Evolutionary conservation across 2,113 vertebrate genomes (phyloP).

Genomic region (Percopsis transmontana): DNA sequence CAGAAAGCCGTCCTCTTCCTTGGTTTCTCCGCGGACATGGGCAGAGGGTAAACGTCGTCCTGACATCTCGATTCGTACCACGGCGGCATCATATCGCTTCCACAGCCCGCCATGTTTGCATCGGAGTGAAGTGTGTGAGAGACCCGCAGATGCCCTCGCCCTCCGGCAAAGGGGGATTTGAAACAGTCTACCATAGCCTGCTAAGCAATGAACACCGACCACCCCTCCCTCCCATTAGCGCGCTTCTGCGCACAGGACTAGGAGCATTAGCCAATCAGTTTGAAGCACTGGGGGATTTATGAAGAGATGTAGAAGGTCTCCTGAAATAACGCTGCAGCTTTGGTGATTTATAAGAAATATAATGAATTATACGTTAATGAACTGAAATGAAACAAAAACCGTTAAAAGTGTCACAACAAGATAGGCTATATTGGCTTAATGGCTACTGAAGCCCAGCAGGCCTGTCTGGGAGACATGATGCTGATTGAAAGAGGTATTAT

Average conservation of each 20-base stretch:
- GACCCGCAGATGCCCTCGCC: conserved; percentile 20
- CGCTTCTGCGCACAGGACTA: not conserved
- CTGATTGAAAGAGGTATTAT: too few relatives aligned
- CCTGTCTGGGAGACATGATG: too few relatives aligned
- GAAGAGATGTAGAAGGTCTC: too few relatives aligned
- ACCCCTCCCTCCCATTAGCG: not conserved
- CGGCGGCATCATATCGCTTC: conserved; percentile 59
- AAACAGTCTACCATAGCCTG: conserved; percentile 24
- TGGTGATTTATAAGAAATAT: not conserved
- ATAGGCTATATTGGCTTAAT: too few relatives aligned
- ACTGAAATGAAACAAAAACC: too few relatives aligned
- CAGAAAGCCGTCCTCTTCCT: conserved; percentile 84
- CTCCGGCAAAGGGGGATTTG: conserved; percentile 24
- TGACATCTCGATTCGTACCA: conserved; percentile 66
- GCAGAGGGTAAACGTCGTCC: conserved; percentile 58
- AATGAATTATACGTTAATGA: not conserved
- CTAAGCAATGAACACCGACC: not conserved
- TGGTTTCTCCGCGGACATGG: conserved; percentile 72
- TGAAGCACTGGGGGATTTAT: conserved; percentile 5
- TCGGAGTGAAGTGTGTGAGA: conserved; percentile 17
- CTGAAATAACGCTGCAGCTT: too few relatives aligned
- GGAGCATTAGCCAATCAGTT: conserved; percentile 33
- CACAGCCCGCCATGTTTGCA: conserved; percentile 81
- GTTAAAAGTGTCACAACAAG: too few relatives aligned
- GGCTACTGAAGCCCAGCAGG: too few relatives aligned